Evolutionary conservation across 30 jellyfish, hydroid and myxozoan species (phyloP), one percentile per base, ranked within the genome.

Genomic region (Aurelia sp.): DNA sequence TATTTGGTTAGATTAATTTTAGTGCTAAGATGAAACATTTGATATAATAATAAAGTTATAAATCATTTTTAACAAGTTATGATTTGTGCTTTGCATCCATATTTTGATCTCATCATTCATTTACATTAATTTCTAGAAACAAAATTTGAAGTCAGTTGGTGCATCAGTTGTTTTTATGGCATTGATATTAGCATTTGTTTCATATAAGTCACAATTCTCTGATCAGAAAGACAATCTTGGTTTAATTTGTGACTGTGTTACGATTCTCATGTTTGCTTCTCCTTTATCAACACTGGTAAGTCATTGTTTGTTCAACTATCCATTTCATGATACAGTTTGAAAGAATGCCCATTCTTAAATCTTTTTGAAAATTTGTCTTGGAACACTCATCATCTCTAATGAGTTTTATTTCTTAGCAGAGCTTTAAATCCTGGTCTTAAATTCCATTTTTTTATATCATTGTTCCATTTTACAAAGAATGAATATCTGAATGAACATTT

Each of bases 231-330:
- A 40, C 35, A 44, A 50, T 19, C 98, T 86, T 73, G 98, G 97
- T 23, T 48, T 91, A 81, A 73, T 71, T 11, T 84, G 97, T 52
- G 81, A 81, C 47, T 21, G 76, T 55, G 96, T 92, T 6, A 79
- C 98, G 22, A 86, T 92, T 48, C 89, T 87, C 50, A 92, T 92
- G 98, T 92, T 92, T 87, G 98, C 94, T 16, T 92, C 98, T 4
- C 98, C 98, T 17, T 57, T 92, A 20, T 92, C 98, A 15, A 87
- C 97, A 11, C 63, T 92, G 81, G 98, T 92, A 86, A 80, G 97
- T 73, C 6, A 20, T 37, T 37, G 11, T 37, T 37, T 37, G 50
- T 37, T 37, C 9, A 5, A 3, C 50, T 37, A 4, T 37, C 50
- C 10, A 37, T 37, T 3, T 7, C 50, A 37, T 37, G 50, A 37